Conservation (phyloP, 2,113 vertebrate genomes). For the Aplodontia rufa region DNA sequence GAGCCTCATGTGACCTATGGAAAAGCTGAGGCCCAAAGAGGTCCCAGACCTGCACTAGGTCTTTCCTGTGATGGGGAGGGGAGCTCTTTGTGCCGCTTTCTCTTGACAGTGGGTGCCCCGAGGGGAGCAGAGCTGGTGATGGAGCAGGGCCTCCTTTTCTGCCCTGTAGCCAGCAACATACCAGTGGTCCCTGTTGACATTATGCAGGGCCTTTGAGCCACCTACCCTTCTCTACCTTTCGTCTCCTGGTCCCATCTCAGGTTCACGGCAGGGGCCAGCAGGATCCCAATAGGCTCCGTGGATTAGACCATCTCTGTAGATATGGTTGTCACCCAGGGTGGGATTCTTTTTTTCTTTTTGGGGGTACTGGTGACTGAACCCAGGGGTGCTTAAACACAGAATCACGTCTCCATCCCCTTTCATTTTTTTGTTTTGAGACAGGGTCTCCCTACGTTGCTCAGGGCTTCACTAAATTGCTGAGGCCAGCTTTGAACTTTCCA, state of each 20-base stretch:
- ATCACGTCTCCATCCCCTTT: too few species aligned
- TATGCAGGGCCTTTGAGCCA: background rate
- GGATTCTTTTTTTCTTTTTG: too few species aligned
- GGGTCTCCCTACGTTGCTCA: too few species aligned
- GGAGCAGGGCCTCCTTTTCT: background rate
- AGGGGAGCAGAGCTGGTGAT: background rate
- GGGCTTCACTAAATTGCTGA: too few species aligned
- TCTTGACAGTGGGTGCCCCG: background rate
- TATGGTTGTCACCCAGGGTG: too few species aligned
- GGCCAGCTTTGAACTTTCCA: too few species aligned
- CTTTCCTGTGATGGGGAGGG: background rate
- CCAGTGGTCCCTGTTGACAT: background rate
- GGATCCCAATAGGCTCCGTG: background rate
- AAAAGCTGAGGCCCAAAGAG: background rate
- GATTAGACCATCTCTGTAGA: rapidly evolving
- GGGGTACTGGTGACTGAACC: too few species aligned
- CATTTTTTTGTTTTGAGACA: too few species aligned
- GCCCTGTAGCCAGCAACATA: background rate
- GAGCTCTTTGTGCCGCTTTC: background rate
- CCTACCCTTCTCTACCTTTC: background rate
- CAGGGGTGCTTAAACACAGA: too few species aligned
- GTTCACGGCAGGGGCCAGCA: background rate
- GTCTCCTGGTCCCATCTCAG: background rate
- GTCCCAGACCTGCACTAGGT: background rate
- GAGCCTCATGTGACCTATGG: background rate